These are phyloP conservation scores for Oxygymnocypris stewartii DNA, from an alignment of 2,113 vertebrate species.

Conservation along the genomic window DNA sequence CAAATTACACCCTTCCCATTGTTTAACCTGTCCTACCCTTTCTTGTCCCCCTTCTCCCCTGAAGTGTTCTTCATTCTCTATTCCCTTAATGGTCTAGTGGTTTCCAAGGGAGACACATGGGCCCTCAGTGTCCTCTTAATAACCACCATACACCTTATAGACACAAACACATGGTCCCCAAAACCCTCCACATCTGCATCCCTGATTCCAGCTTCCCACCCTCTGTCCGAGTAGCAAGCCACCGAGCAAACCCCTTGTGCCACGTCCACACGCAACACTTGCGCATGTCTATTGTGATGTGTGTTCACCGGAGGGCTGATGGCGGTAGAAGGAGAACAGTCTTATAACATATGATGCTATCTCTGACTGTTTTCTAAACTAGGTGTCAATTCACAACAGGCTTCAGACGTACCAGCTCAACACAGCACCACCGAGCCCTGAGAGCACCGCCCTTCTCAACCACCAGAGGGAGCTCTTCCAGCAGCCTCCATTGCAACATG, in stretches of 20 bases:
- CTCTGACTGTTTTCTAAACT: slow-evolving; percentile 99
- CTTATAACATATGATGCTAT: slow-evolving; percentile 99
- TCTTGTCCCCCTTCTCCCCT: slow-evolving; percentile 40
- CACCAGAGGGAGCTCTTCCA: slow-evolving; percentile 73
- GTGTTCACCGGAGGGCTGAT: slow-evolving; percentile 77
- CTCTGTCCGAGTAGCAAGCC: slow-evolving; percentile 7
- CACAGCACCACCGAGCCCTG: slow-evolving; percentile 81
- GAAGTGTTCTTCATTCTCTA: slow-evolving; percentile 41
- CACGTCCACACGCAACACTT: slow-evolving; percentile 58
- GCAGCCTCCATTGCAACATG: slow-evolving; percentile 66
- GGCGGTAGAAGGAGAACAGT: slow-evolving; percentile 83
- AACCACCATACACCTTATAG: slow-evolving; percentile 62
- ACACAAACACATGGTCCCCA: slow-evolving; percentile 20
- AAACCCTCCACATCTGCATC: slow-evolving; percentile 55
- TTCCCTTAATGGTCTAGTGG: slow-evolving; percentile 66
- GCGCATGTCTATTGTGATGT: slow-evolving; percentile 70
- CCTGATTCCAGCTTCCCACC: slow-evolving; percentile 24
- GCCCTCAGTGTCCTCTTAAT: slow-evolving; percentile 78
- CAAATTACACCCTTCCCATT: slow-evolving; percentile 63
- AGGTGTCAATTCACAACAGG: slow-evolving; percentile 99
- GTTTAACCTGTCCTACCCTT: slow-evolving; percentile 44
- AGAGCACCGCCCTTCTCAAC: slow-evolving; percentile 88
- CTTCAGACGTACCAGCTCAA: slow-evolving; percentile 99
- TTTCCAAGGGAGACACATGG: slow-evolving; percentile 76
- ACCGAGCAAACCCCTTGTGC: slow-evolving; percentile 55